Evolutionary conservation across 2,888 invertebrate species (phyloP).

Genomic region (Leptura quadrifasciata): DNA sequence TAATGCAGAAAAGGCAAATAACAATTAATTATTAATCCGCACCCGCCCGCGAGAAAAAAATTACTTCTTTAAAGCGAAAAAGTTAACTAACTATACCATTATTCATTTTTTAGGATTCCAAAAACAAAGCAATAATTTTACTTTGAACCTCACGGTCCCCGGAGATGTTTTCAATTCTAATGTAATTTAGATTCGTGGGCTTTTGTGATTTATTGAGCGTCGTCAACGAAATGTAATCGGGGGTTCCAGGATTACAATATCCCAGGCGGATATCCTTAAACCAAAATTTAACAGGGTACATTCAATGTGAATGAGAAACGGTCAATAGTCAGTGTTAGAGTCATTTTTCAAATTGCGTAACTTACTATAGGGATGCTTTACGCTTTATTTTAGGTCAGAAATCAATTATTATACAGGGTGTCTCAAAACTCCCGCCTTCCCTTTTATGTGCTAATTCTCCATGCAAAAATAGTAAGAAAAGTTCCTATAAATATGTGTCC

Average conservation of each 20-base stretch:
- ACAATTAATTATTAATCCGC: neutral
- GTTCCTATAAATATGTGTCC: too few species aligned
- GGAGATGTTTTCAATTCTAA: neutral
- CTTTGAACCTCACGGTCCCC: neutral
- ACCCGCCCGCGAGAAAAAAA: neutral
- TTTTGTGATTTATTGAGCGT: neutral
- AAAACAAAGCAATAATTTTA: neutral
- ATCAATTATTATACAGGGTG: too few species aligned
- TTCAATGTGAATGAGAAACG: neutral
- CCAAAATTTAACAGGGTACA: neutral
- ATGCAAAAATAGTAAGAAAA: too few species aligned
- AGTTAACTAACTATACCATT: neutral
- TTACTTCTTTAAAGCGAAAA: neutral
- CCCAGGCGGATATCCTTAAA: neutral
- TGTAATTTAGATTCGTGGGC: neutral
- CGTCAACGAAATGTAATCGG: neutral
- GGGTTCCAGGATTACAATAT: neutral
- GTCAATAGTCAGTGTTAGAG: neutral
- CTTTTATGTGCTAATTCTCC: too few species aligned
- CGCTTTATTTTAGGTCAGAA: too few species aligned
- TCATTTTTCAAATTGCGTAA: too few species aligned
- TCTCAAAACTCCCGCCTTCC: too few species aligned
- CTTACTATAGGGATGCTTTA: too few species aligned
- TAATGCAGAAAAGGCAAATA: neutral
- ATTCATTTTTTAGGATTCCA: neutral